phyloP scores from a whole-genome alignment of 2,888 invertebrate genomes.

The Byasa hedistus region DNA sequence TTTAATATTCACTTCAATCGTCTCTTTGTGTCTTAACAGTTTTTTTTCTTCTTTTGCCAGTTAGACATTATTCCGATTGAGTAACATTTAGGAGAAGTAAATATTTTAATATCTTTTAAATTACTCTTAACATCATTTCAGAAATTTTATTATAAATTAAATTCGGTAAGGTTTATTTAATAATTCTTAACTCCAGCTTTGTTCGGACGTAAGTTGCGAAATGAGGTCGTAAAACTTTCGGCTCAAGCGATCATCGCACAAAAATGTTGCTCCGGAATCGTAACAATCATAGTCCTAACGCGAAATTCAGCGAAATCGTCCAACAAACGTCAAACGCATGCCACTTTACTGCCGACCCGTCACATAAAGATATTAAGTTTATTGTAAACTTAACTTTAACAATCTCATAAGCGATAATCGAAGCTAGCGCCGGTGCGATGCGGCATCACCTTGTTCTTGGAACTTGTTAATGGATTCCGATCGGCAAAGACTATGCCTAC shows the following conservation, averaged over 20 bases:
- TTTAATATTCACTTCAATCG: too few species aligned
- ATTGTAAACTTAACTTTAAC: conserved; percentile 61
- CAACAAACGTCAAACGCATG: conserved; percentile 52
- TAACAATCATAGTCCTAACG: conserved; percentile 50
- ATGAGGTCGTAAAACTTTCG: conserved; percentile 24
- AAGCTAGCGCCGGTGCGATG: conserved; percentile 43
- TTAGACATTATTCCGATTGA: too few species aligned
- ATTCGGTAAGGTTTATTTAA: too few species aligned
- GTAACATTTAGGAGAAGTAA: too few species aligned
- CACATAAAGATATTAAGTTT: conserved; percentile 71
- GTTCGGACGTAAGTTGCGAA: neutral
- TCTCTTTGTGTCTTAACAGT: too few species aligned
- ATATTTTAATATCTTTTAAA: too few species aligned
- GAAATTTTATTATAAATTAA: too few species aligned
- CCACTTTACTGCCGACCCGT: conserved; percentile 54
- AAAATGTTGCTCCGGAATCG: conserved; percentile 45
- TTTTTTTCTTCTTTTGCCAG: too few species aligned
- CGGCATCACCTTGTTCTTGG: conserved; percentile 42
- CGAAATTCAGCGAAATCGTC: conserved; percentile 52
- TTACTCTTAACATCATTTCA: too few species aligned
- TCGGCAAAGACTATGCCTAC: conserved; percentile 34
- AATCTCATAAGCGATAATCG: conserved; percentile 44
- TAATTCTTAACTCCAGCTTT: too few species aligned
- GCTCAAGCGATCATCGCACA: conserved; percentile 36
- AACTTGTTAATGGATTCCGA: conserved; percentile 39